phyloP scores from a whole-genome alignment of 2,113 vertebrate genomes.

The Corythornis vintsioides region DNA sequence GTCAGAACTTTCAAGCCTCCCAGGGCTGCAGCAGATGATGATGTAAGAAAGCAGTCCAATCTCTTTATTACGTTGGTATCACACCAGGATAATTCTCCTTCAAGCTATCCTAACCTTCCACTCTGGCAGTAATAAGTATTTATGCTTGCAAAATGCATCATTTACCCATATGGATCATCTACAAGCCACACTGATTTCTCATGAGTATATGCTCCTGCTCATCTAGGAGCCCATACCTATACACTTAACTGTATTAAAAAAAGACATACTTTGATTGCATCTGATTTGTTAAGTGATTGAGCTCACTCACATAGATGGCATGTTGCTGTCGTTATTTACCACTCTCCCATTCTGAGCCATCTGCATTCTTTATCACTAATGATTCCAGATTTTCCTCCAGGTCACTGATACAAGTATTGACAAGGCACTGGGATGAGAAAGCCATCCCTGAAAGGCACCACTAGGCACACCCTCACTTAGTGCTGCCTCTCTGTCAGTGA shows the following conservation, averaged over 20 bases:
- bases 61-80: neutral
- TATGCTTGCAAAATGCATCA: conserved; percentile 10
- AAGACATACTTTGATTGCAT: neutral
- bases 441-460: neutral
- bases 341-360: neutral
- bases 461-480: neutral
- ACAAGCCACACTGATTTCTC: conserved; percentile 14
- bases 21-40: neutral
- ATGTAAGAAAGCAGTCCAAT: neutral
- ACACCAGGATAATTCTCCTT: neutral
- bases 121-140: neutral
- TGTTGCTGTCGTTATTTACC: neutral
- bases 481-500: neutral
- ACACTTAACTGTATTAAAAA: conserved; percentile 3
- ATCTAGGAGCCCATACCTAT: neutral
- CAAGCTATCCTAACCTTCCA: neutral
- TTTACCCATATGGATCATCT: neutral
- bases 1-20: neutral
- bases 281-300: neutral
- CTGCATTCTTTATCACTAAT: neutral
- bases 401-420: neutral
- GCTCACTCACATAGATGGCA: neutral
- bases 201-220: neutral
- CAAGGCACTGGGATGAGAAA: neutral
- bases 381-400: neutral